A percentile compares a stretch with the other conserved stretches of the same genome.
Conservation (phyloP, 2,797 vertebrate species). For the Todus mexicanus region DNA sequence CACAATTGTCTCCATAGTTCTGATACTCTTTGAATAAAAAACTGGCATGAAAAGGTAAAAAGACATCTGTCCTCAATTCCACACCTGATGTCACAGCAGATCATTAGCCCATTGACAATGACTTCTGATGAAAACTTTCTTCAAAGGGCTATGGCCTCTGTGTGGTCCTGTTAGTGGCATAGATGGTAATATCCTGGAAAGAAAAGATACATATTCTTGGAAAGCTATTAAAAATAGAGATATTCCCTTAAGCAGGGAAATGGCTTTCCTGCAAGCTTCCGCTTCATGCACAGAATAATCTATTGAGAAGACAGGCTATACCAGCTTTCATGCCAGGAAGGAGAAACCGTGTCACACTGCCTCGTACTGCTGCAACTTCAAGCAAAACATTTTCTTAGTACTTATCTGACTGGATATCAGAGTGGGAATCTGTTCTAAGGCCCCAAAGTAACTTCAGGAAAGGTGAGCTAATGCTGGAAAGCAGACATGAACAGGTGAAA, state of each 20-base stretch:
- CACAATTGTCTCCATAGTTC: not conserved
- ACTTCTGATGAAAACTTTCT: not conserved
- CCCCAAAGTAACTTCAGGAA: not conserved
- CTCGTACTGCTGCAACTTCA: not conserved
- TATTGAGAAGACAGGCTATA: not conserved
- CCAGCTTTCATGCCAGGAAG: not conserved
- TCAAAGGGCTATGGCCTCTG: rapidly evolving
- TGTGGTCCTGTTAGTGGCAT: not conserved
- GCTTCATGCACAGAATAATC: not conserved
- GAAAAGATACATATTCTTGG: not conserved
- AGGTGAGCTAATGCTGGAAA: not conserved
- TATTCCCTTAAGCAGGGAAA: not conserved
- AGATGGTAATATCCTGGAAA: not conserved
- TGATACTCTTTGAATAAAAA: not conserved
- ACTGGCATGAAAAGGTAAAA: not conserved
- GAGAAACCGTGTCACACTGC: not conserved
- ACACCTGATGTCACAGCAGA: not conserved
- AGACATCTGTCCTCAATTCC: not conserved
- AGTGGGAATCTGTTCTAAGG: not conserved
- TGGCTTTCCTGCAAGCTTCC: not conserved
- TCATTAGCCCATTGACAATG: not conserved
- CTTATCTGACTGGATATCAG: not conserved
- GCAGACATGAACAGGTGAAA: not conserved
- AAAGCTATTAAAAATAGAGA: not conserved
- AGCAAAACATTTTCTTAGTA: not conserved